Percentiles rank a stretch among this genome's conserved stretches.
phyloP scores from a whole-genome alignment of 2,888 invertebrate genomes.

The Zaprionus lineosus region DNA sequence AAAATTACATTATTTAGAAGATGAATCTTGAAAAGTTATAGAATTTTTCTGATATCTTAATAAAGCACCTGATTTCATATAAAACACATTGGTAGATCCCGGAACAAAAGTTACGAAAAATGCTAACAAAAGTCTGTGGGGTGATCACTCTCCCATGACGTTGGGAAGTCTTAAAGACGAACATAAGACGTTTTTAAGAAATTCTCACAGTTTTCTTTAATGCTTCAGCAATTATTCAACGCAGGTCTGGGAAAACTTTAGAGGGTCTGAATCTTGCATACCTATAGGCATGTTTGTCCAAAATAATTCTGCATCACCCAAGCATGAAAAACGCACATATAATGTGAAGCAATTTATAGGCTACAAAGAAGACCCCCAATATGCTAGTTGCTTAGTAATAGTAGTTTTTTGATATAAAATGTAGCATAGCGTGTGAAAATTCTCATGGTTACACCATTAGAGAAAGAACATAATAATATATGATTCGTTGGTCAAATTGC shows the following conservation, averaged over 20 bases:
- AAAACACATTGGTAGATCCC: background rate
- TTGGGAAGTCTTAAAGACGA: slow-evolving; percentile 77
- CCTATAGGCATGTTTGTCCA: slow-evolving; percentile 38
- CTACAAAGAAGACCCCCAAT: slow-evolving; percentile 11
- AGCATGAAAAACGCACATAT: slow-evolving; percentile 52
- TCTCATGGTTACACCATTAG: slow-evolving; percentile 28
- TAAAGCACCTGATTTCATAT: too few species aligned
- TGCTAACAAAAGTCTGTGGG: slow-evolving; percentile 36
- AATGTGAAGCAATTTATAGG: slow-evolving; percentile 12
- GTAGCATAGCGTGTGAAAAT: slow-evolving; percentile 44
- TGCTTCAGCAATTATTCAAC: slow-evolving; percentile 61
- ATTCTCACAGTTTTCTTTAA: slow-evolving; percentile 66
- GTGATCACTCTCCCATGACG: slow-evolving; percentile 82
- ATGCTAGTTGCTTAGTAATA: slow-evolving; percentile 1
- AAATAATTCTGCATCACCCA: slow-evolving; percentile 52
- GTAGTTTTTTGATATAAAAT: slow-evolving; percentile 18
- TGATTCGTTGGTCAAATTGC: too few species aligned
- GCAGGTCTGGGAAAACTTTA: slow-evolving; percentile 40
- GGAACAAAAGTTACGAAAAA: slow-evolving; percentile 38
- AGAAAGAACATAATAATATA: too few species aligned
- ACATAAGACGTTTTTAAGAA: slow-evolving; percentile 64
- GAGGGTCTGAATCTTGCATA: slow-evolving; percentile 35
- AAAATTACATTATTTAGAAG: too few species aligned
- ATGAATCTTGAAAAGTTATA: too few species aligned
- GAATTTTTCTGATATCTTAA: too few species aligned